A percentile compares a stretch with the other conserved stretches of the same genome.
These are phyloP conservation scores for Myzus persicae DNA, from an alignment of 1,140 invertebrate species.

Conservation along the genomic window DNA sequence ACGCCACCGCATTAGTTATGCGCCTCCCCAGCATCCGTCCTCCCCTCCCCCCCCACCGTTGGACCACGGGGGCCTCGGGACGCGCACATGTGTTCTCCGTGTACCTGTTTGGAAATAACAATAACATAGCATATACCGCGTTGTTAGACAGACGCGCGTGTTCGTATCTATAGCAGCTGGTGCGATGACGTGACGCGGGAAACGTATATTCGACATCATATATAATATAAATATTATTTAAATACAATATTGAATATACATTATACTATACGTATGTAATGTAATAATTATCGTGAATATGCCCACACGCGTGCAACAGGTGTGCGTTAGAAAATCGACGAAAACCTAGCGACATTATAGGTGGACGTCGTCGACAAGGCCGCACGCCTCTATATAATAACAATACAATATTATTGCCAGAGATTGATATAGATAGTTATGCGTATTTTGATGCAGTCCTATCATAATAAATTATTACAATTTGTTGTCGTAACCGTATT, in stretches of 20 bases:
- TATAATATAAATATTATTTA: not conserved
- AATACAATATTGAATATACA: too few relatives aligned
- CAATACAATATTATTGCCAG: not conserved
- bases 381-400: not conserved
- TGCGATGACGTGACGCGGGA: conserved; percentile 1
- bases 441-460: not conserved
- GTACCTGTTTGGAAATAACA: not conserved
- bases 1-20: conserved; percentile 18
- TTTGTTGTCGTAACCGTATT: too few relatives aligned
- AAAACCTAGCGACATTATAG: not conserved
- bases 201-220: not conserved
- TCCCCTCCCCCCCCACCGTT: not conserved
- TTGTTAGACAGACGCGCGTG: not conserved
- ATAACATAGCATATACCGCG: not conserved
- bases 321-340: not conserved
- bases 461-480: too few relatives aligned
- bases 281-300: not conserved
- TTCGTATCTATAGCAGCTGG: not conserved
- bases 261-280: not conserved
- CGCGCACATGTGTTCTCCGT: not conserved
- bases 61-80: not conserved
- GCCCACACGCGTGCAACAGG: not conserved
- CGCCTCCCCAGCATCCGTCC: not conserved
- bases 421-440: not conserved
- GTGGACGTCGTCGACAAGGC: not conserved